Base-by-base conservation (phyloP, 2,797 vertebrate genomes). In the Cossypha polioptera region DNA sequence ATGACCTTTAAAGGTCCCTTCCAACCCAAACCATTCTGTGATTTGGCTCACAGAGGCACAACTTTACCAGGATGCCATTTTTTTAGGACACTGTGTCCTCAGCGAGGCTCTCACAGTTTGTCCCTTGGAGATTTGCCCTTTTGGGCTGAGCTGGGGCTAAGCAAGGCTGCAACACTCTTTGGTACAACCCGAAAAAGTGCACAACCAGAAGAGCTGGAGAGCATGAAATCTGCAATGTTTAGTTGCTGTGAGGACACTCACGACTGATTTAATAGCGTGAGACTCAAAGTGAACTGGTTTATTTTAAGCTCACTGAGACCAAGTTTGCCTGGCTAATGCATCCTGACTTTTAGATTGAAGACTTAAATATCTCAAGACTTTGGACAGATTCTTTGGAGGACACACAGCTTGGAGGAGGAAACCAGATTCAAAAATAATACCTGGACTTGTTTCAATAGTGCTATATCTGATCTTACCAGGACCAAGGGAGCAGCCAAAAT, bases 291-390 rank as follows among this genome's bases (percentile, higher is more conserved):
- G 86, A 95, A 78, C 92, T 67, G 71, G 77, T 95, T 95, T 96
- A 95, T 96, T 97, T 97, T 94, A 95, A 90, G 96, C 88, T 84
- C 33, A 0, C 83, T 2, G 67, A 82, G 90, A 87, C 94, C 86
- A 93, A 93, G 92, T 93, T 95, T 93, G 76, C 92, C 75, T 67
- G 81, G 86, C 95, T 97, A 92, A 97, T 94, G 92, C 91, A 95
- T 91, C 82, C 86, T 95, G 94, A 95, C 91, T 96, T 95, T 95
- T 86, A 91, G 94, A 96, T 92, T 91, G 95, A 96, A 94, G 94
- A 86, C 29, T 45, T 96, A 97, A 96, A 83, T 96, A 94, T 91
- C 86, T 80, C 65, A n/a, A 89, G 94, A 92, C 94, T 95, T 93
- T 80, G 87, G 95, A 91, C 91, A 94, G 92, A 93, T 96, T 77